Evolutionary conservation across 2,797 vertebrate genomes (phyloP), one percentile per base, ranked within the genome.

Genomic region (Lycodopsis pacificus): DNA sequence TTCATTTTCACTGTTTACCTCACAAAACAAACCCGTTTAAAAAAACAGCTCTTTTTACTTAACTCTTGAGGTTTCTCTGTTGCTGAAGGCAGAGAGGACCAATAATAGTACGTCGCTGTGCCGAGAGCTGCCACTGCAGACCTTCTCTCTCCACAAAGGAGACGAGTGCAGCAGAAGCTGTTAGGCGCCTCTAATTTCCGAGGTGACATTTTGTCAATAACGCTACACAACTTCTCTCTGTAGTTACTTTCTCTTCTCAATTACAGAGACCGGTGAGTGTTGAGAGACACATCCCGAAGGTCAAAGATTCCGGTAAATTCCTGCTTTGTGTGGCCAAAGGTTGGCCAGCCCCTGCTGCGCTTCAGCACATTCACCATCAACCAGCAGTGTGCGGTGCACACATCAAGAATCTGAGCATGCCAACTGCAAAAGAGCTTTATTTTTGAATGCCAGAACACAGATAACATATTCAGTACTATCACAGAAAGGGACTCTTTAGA

Each of bases 181-280:
- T 93, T 93, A 90, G 89, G 88, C 82, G 76, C 92, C 86, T 93
- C 90, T 94, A 91, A 94, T 94, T 93, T 91, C 90, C 76, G 88
- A 81, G 76, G 77, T 93, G 94, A 94, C 94, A 88, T 92, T 93
- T 95, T 79, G 86, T 95, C 95, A 92, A 95, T 95, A 95, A 81
- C 51, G 79, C 77, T 76, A 73, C 86, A 80, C 80, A 85, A 84
- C 85, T 72, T 86, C 87, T 79, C 83, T 51, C 74, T 14, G 19
- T 78, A 67, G 81, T 83, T 83, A 82, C 87, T 83, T 88, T 88
- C 86, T 82, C 87, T 77, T 80, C 84, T 92, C 88, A 82, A 85
- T 93, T 94, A 91, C 89, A 77, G 79, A 79, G 79, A 17, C 49
- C 15, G 1, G 27, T 30, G 66, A 79, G 76, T 73, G 64, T 56